phyloP scores from a whole-genome alignment of 2,113 vertebrate genomes.

The Cebidichthys violaceus region DNA sequence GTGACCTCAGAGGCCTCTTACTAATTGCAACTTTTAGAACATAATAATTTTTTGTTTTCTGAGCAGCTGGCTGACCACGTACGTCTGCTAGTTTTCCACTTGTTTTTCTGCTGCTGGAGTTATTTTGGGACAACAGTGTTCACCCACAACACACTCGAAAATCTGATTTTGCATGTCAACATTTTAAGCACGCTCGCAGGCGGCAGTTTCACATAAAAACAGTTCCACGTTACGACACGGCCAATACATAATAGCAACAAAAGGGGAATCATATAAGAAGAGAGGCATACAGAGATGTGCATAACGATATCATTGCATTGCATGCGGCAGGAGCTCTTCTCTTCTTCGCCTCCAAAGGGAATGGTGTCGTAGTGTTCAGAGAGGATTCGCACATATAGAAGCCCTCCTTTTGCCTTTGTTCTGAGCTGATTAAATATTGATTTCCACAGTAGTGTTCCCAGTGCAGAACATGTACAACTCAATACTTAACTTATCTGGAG shows the following conservation, averaged over 20 bases:
- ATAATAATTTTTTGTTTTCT: background rate
- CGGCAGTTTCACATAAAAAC: background rate
- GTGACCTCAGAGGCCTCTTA: background rate
- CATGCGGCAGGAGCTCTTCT: background rate
- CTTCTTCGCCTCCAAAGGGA: background rate
- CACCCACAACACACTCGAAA: background rate
- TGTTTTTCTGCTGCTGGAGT: background rate
- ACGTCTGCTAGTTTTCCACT: too few relatives aligned
- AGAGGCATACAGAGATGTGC: background rate
- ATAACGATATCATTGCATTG: background rate
- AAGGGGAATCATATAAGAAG: background rate
- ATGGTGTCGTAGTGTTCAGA: too few relatives aligned
- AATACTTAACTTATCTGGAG: too few relatives aligned
- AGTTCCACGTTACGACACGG: background rate
- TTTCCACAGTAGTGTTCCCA: background rate
- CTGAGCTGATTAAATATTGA: background rate
- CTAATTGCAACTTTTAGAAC: background rate
- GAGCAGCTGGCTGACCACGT: background rate
- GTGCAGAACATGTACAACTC: background rate
- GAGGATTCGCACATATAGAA: too few relatives aligned
- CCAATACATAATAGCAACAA: background rate
- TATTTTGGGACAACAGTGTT: background rate
- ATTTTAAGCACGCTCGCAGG: background rate
- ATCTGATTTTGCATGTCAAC: too few relatives aligned
- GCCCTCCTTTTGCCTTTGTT: background rate